Percentiles rank a stretch among this genome's conserved stretches.
phyloP scores from a whole-genome alignment of 1,140 invertebrate species.

The Drosophila burlai region DNA sequence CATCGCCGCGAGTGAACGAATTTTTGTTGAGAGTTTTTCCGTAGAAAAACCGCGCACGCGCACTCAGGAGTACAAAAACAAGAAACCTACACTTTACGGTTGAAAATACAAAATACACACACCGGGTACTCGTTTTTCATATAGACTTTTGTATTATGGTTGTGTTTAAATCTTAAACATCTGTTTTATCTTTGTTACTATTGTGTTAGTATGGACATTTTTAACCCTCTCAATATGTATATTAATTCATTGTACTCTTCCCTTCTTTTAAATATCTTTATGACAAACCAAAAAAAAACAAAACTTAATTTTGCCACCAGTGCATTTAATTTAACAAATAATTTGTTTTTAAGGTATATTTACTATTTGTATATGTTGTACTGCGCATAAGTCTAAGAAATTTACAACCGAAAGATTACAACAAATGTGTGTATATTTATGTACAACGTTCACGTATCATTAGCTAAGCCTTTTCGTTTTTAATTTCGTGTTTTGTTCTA shows the following conservation, averaged over 20 bases:
- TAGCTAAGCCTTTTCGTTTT: slow-evolving; percentile 20
- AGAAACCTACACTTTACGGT: neutral
- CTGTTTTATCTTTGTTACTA: neutral
- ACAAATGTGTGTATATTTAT: slow-evolving; percentile 12
- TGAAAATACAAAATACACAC: too few relatives aligned
- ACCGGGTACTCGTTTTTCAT: too few relatives aligned
- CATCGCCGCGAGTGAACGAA: neutral
- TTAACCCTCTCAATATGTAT: neutral
- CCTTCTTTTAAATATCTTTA: neutral
- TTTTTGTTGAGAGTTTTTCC: neutral
- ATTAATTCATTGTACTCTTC: neutral
- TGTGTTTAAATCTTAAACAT: neutral
- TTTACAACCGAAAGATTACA: slow-evolving; percentile 42
- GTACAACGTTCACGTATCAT: slow-evolving; percentile 8
- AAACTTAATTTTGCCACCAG: slow-evolving; percentile 23
- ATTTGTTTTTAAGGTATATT: slow-evolving; percentile 35
- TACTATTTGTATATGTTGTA: slow-evolving; percentile 44
- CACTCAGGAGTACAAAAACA: slow-evolving; percentile 5
- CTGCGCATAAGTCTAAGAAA: slow-evolving; percentile 17
- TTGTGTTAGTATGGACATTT: neutral
- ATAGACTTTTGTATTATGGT: neutral
- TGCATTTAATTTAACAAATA: slow-evolving; percentile 20
- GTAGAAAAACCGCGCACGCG: neutral
- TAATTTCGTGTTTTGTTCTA: neutral
- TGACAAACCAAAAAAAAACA: slow-evolving; percentile 1